Conservation (phyloP, 2,797 vertebrate species). For the Crax fasciolata region DNA sequence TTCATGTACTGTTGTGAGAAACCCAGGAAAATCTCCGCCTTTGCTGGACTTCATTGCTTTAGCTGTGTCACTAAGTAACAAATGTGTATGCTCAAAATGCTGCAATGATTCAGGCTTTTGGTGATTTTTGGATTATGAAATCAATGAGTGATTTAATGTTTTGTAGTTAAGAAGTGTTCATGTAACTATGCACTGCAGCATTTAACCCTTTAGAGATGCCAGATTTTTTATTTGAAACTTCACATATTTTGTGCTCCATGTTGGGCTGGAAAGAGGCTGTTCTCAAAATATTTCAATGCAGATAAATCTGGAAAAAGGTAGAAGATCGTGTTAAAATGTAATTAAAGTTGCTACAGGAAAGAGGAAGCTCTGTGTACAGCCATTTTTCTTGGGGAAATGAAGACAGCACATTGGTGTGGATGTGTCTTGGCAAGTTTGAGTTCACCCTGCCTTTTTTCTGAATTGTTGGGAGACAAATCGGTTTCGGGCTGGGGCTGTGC, state of each 20-base stretch:
- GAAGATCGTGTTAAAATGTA: not conserved
- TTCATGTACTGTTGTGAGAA: not conserved
- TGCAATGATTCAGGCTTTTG: not conserved
- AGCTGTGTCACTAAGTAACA: not conserved
- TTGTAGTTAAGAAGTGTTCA: not conserved
- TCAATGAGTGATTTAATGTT: not conserved
- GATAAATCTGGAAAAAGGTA: not conserved
- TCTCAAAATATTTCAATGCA: not conserved
- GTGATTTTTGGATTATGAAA: not conserved
- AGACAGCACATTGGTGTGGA: not conserved
- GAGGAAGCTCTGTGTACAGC: not conserved
- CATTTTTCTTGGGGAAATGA: not conserved
- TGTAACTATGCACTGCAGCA: not conserved
- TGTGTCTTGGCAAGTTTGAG: not conserved
- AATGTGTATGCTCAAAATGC: not conserved
- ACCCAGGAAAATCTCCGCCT: not conserved
- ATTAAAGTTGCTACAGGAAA: not conserved
- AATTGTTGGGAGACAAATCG: not conserved
- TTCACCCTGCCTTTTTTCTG: not conserved
- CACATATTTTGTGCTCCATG: rapidly evolving
- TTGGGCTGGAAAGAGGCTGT: not conserved
- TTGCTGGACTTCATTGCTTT: not conserved
- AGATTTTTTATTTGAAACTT: not conserved
- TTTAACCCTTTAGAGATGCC: not conserved
- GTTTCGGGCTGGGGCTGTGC: not conserved